Conservation (phyloP, 2,888 invertebrate species). For the Tolmerus cingulatus region DNA sequence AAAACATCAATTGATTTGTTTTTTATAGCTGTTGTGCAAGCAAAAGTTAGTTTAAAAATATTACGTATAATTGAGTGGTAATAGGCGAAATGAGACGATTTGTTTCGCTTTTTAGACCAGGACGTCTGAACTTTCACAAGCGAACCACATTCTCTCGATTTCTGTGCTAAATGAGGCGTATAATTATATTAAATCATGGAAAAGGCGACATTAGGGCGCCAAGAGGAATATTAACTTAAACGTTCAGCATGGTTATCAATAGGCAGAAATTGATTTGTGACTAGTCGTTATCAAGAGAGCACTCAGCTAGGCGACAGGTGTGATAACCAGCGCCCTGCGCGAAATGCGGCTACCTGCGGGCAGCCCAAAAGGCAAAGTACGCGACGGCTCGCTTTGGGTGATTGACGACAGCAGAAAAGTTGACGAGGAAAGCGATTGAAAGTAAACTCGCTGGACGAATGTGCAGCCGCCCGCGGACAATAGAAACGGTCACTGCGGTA, state of each 20-base stretch:
- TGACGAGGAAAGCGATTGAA: not conserved
- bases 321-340: not conserved
- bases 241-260: not conserved
- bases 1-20: not conserved
- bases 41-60: not conserved
- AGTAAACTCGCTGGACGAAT: not conserved
- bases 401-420: not conserved
- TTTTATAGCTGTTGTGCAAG: not conserved
- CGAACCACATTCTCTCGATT: not conserved
- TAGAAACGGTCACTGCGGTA: not conserved
- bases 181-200: not conserved
- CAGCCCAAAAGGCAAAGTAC: not conserved
- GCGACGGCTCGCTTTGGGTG: not conserved
- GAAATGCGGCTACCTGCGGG: not conserved
- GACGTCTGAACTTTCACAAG: not conserved
- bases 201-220: not conserved
- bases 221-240: not conserved
- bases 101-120: not conserved
- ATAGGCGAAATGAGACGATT: not conserved
- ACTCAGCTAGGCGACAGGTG: not conserved
- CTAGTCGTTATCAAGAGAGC: not conserved
- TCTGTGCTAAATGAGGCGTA: not conserved
- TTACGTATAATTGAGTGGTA: not conserved
- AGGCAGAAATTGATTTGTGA: not conserved
- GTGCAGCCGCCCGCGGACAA: not conserved